Evolutionary conservation across 2,113 vertebrate species (phyloP).

Genomic region (Steatornis caripensis): DNA sequence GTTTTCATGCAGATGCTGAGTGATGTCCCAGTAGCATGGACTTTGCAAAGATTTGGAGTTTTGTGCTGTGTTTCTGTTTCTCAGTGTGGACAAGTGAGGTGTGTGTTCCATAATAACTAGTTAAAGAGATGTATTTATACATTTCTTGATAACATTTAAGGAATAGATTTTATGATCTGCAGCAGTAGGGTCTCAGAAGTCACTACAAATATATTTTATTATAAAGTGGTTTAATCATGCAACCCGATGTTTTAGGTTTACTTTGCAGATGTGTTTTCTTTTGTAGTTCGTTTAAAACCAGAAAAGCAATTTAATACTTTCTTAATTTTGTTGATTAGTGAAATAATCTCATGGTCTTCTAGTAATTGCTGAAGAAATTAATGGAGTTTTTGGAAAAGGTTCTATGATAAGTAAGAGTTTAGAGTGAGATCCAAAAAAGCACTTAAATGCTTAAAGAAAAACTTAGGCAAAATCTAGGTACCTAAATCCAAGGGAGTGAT

Average conservation of each 20-base stretch:
- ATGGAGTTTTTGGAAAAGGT: constrained; percentile 27
- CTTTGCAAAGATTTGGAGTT: background rate
- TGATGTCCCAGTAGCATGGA: background rate
- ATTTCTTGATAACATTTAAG: background rate
- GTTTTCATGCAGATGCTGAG: background rate
- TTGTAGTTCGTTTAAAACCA: background rate
- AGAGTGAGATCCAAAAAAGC: constrained; percentile 42
- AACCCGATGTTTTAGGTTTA: background rate
- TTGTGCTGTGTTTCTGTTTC: background rate
- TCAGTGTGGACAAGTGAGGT: background rate
- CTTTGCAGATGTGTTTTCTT: background rate
- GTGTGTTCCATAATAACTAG: background rate
- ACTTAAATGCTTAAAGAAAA: constrained; percentile 22
- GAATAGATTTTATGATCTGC: background rate
- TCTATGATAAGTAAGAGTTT: background rate
- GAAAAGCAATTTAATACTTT: background rate
- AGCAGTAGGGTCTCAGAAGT: background rate
- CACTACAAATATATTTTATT: background rate
- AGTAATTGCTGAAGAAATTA: constrained; percentile 18
- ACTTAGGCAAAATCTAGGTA: background rate
- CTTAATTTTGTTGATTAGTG: constrained; percentile 11
- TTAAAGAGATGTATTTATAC: background rate
- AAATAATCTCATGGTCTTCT: background rate
- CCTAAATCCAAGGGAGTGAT: background rate
- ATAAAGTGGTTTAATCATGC: background rate